phyloP scores from a whole-genome alignment of 2,113 vertebrate species.

The Shinisaurus crocodilurus region DNA sequence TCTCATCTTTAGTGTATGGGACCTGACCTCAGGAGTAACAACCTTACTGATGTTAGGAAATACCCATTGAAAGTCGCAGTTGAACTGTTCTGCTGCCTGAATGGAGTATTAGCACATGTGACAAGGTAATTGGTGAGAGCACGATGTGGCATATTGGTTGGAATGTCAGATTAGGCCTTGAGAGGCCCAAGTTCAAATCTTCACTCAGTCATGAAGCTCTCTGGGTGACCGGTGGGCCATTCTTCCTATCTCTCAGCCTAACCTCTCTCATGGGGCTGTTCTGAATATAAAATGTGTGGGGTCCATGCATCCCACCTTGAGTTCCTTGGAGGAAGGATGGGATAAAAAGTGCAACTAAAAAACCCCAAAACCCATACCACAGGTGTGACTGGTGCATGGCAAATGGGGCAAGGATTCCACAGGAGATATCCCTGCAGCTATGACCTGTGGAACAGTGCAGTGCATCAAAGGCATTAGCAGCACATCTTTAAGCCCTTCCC shows the following conservation, averaged over 20 bases:
- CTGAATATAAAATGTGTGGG: background rate
- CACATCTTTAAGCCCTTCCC: background rate
- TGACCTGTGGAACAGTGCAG: background rate
- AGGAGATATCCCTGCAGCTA: background rate
- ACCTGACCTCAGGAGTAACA: background rate
- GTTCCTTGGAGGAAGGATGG: background rate
- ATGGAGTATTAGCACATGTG: background rate
- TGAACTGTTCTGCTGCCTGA: fast-evolving
- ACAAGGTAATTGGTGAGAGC: background rate
- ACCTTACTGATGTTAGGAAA: background rate
- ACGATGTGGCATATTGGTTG: background rate
- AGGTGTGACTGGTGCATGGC: background rate
- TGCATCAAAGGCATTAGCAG: background rate
- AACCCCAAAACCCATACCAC: background rate
- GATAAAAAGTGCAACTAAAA: background rate
- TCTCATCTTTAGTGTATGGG: background rate
- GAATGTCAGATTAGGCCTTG: background rate
- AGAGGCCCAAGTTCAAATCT: background rate
- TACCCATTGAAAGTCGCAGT: background rate
- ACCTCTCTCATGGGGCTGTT: background rate
- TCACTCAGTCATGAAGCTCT: background rate
- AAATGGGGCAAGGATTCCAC: background rate
- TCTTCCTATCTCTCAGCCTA: background rate
- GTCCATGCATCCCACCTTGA: background rate
- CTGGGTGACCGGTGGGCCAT: background rate